These are phyloP conservation scores for Leptoclinus maculatus DNA, from an alignment of 2,797 vertebrate genomes.

Conservation along the genomic window DNA sequence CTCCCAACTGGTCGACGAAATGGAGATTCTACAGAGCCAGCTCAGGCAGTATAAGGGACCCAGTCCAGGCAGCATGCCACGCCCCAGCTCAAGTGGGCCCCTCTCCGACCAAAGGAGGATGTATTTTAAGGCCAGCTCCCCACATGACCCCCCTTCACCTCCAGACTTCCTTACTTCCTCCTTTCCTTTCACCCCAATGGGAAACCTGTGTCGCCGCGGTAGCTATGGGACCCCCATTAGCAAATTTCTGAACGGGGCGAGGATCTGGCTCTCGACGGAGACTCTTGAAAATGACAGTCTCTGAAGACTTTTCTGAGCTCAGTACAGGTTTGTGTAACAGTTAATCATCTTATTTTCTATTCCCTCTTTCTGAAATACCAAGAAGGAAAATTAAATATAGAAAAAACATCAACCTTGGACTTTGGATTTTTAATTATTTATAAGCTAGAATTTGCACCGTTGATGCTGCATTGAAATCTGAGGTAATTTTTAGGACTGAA, in stretches of 20 bases:
- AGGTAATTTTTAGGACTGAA: slow-evolving; percentile 31
- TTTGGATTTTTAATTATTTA: slow-evolving; percentile 50
- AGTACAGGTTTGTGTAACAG: slow-evolving; percentile 32
- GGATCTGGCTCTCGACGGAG: slow-evolving; percentile 97
- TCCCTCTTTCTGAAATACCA: slow-evolving; percentile 56
- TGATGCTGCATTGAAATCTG: slow-evolving; percentile 61
- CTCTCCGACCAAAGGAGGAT: slow-evolving; percentile 84
- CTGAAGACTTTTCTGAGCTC: slow-evolving; percentile 59
- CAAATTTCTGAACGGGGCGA: slow-evolving; percentile 97
- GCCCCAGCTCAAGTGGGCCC: slow-evolving; percentile 68
- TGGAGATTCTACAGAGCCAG: slow-evolving; percentile 88
- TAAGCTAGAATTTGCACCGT: slow-evolving; percentile 64
- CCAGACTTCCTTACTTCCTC: slow-evolving; percentile 95
- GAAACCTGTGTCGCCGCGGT: slow-evolving; percentile 93
- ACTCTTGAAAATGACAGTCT: slow-evolving; percentile 91
- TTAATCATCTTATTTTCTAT: slow-evolving; percentile 52
- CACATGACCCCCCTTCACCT: slow-evolving; percentile 66
- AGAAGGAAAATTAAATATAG: slow-evolving; percentile 42
- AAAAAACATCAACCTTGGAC: slow-evolving; percentile 23
- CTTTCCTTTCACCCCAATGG: slow-evolving; percentile 94
- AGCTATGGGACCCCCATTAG: slow-evolving; percentile 93
- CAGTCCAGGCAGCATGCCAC: slow-evolving; percentile 57
- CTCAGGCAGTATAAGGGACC: slow-evolving; percentile 86
- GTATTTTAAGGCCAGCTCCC: slow-evolving; percentile 87
- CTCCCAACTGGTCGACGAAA: slow-evolving; percentile 92